A percentile compares a stretch with the other conserved stretches of the same genome.
Conservation (phyloP, 2,113 vertebrate genomes). For the Apus apus region DNA sequence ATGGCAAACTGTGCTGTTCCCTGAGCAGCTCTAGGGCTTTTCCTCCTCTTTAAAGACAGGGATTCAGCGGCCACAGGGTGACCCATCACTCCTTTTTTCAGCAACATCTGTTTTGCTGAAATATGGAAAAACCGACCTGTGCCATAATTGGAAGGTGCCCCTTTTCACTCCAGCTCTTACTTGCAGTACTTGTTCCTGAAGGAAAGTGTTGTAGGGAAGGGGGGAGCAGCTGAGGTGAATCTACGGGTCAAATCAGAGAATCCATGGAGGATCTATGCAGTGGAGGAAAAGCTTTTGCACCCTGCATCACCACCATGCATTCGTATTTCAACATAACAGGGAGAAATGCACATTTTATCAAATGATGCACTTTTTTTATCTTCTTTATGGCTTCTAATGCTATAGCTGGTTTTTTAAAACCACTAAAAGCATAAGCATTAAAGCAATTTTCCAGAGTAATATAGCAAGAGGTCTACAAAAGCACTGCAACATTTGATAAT, state of each 20-base stretch:
- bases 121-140: rapidly evolving
- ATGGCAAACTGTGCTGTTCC: background rate
- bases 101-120: background rate
- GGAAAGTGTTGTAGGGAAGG: background rate
- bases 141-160: background rate
- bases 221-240: background rate
- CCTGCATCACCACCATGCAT: background rate
- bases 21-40: background rate
- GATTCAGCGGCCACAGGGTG: background rate
- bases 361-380: conserved; percentile 66
- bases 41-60: background rate
- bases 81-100: background rate
- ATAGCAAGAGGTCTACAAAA: conserved; percentile 72
- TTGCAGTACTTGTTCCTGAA: background rate
- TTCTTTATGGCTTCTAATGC: conserved; percentile 72
- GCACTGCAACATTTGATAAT: conserved; percentile 73
- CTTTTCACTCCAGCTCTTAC: background rate
- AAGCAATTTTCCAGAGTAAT: conserved; percentile 79
- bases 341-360: conserved; percentile 34
- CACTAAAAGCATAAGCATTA: conserved; percentile 80
- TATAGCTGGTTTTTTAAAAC: conserved; percentile 69
- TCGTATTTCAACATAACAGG: conserved; percentile 43
- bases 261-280: background rate
- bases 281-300: conserved; percentile 13
- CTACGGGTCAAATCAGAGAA: background rate